Conservation (phyloP, 1,140 invertebrate genomes). For the Linepithema humile region DNA sequence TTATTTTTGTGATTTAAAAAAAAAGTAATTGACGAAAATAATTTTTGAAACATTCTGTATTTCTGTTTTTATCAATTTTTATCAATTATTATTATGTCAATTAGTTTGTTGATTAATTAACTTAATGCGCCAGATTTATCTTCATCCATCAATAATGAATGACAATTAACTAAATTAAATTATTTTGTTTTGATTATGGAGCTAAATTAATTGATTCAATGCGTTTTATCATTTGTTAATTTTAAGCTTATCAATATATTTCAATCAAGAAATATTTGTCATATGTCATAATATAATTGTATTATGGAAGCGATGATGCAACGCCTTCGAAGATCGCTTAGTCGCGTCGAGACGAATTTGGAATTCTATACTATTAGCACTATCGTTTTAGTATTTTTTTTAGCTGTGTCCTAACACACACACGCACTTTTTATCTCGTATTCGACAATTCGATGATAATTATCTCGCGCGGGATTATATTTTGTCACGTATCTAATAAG, state of each 20-base stretch:
- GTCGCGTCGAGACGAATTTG: conserved; percentile 14
- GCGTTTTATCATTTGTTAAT: no score
- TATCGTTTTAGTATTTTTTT: conserved; percentile 7
- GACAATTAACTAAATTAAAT: neutral
- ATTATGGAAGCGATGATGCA: neutral
- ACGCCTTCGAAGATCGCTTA: conserved; percentile 31
- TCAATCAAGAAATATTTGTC: no score
- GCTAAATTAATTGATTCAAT: neutral
- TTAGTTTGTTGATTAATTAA: neutral
- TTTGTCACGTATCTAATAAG: neutral
- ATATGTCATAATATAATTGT: no score
- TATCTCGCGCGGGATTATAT: conserved; percentile 6
- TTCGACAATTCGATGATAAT: neutral
- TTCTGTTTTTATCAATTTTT: neutral
- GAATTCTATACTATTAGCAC: conserved; percentile 7
- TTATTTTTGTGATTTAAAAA: neutral
- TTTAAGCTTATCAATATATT: no score
- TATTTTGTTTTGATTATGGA: neutral
- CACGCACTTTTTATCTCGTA: neutral
- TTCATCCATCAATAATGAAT: neutral
- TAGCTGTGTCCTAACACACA: neutral
- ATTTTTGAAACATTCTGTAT: neutral
- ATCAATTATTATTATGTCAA: neutral
- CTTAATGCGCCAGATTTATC: neutral
- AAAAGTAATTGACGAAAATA: neutral